These are phyloP conservation scores for Geococcyx californianus DNA, from an alignment of 2,113 vertebrate species.

Conservation along the genomic window DNA sequence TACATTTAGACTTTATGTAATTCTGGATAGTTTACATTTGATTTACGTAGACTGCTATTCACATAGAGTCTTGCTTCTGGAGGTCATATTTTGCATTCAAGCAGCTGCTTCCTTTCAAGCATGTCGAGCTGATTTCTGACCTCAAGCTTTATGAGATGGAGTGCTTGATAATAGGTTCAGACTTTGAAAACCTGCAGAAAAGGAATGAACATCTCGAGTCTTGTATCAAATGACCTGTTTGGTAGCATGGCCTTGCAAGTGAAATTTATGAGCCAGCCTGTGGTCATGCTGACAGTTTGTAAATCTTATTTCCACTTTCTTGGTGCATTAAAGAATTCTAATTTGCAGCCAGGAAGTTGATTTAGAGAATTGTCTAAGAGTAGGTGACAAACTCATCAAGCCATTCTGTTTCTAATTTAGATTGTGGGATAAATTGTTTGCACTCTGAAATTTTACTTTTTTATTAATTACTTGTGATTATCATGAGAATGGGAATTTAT, in stretches of 20 bases:
- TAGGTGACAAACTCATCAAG: background rate
- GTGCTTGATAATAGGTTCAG: background rate
- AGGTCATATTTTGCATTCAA: background rate
- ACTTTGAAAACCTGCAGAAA: background rate
- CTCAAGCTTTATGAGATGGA: background rate
- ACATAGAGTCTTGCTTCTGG: background rate
- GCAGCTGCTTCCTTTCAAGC: background rate
- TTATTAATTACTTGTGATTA: background rate
- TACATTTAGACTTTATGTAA: background rate
- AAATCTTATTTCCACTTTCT: constrained; percentile 15
- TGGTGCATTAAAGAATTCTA: background rate
- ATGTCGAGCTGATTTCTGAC: background rate
- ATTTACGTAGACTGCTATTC: background rate
- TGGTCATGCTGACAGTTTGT: background rate
- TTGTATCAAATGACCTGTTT: background rate
- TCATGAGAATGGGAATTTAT: background rate
- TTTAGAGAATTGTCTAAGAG: background rate
- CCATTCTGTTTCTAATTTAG: background rate
- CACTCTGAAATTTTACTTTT: background rate
- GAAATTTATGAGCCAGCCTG: background rate
- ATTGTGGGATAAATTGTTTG: background rate
- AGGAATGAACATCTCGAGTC: background rate
- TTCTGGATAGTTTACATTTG: background rate
- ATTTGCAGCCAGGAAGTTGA: background rate
- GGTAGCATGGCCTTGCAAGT: background rate